Percentiles rank a stretch among this genome's conserved stretches.
These are phyloP conservation scores for Pseudomyrmex concolor DNA, from an alignment of 1,140 invertebrate species.

Conservation along the genomic window DNA sequence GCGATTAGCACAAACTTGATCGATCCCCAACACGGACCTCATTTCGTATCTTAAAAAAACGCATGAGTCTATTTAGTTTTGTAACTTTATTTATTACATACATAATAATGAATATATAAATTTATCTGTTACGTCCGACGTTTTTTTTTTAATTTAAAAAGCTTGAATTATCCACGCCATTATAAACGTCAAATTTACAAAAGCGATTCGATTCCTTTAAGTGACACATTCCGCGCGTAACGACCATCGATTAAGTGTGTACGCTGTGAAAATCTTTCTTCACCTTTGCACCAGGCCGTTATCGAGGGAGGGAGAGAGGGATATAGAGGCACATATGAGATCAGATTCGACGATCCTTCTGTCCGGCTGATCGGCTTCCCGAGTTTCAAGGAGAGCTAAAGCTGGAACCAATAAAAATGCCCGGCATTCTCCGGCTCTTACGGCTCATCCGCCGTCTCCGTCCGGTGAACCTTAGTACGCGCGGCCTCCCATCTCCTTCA, in stretches of 20 bases:
- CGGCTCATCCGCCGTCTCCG: slow-evolving; percentile 40
- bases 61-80: neutral
- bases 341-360: slow-evolving; percentile 68
- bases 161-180: neutral
- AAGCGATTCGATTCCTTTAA: slow-evolving; percentile 6
- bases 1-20: slow-evolving; percentile 12
- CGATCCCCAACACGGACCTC: too few relatives aligned
- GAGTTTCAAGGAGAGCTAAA: slow-evolving; percentile 65
- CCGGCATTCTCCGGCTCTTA: slow-evolving; percentile 68
- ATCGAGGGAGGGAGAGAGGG: neutral
- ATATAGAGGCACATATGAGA: slow-evolving; percentile 53
- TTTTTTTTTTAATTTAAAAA: neutral
- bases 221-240: slow-evolving; percentile 10
- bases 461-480: slow-evolving; percentile 58
- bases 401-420: slow-evolving; percentile 76
- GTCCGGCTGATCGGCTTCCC: slow-evolving; percentile 60
- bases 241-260: neutral
- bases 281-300: slow-evolving; percentile 12
- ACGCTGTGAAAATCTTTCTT: slow-evolving; percentile 26
- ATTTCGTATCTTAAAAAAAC: too few relatives aligned
- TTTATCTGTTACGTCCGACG: too few relatives aligned
- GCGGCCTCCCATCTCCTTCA: slow-evolving; percentile 39
- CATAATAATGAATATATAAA: too few relatives aligned
- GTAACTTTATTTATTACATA: too few relatives aligned
- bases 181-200: neutral